Conservation (phyloP, 2,888 invertebrate species). For the Mesorhabditis sp. region DNA sequence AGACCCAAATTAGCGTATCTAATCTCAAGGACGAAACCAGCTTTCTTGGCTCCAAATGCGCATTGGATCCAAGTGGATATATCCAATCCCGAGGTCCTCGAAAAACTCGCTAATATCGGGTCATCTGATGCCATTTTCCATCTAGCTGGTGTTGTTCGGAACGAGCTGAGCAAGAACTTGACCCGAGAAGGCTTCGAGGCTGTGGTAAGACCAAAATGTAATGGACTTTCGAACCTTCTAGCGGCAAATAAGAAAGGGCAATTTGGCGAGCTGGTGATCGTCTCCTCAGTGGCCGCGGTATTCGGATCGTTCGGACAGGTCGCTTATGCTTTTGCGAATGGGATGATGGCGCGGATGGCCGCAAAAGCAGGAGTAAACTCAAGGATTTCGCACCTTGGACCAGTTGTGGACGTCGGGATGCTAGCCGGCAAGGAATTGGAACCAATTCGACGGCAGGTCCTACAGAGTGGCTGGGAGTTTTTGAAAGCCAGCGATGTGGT, state of each 20-base stretch:
- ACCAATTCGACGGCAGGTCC: constrained; percentile 33
- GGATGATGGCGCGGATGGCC: constrained; percentile 32
- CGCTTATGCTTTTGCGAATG: constrained; percentile 49
- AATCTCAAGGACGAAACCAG: constrained; percentile 12
- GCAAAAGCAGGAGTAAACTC: too few relatives aligned
- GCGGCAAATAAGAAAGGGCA: constrained; percentile 3
- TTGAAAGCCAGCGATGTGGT: constrained; percentile 24
- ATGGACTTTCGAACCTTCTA: constrained; percentile 33
- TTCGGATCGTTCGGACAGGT: constrained; percentile 49
- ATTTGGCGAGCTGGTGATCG: constrained; percentile 17
- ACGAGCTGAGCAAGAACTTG: constrained; percentile 23
- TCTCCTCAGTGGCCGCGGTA: constrained; percentile 45
- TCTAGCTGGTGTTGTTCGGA: constrained; percentile 43
- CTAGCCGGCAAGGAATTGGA: constrained; percentile 24
- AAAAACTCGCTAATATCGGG: background rate
- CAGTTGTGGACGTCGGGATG: constrained; percentile 49
- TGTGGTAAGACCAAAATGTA: constrained; percentile 34
- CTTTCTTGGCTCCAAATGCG: constrained; percentile 3
- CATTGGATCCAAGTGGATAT: constrained; percentile 8
- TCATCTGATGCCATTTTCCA: constrained; percentile 35
- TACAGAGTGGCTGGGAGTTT: constrained; percentile 38
- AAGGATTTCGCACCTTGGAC: constrained; percentile 38
- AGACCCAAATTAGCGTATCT: constrained; percentile 14
- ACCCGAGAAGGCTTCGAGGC: constrained; percentile 19
- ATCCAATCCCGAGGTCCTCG: constrained; percentile 1